Conservation (phyloP, 2,113 vertebrate genomes). For the Vombatus ursinus region DNA sequence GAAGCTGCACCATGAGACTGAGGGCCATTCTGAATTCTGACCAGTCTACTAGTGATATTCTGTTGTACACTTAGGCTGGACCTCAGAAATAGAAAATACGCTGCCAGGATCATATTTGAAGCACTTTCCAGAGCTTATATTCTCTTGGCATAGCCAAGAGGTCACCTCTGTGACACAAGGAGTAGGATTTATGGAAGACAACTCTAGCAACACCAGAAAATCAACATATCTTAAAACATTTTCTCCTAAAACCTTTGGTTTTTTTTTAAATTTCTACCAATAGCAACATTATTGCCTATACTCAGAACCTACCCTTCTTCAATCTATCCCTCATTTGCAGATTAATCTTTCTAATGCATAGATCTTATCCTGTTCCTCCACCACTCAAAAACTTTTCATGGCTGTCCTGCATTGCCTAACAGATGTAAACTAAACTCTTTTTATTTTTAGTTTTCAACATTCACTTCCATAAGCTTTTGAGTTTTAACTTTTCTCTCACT, state of each 20-base stretch:
- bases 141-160: background rate
- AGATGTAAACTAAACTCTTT: background rate
- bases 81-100: background rate
- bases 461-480: too few relatives aligned
- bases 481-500: too few relatives aligned
- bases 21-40: background rate
- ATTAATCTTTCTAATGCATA: background rate
- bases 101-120: background rate
- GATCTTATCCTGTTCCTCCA: background rate
- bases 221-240: background rate
- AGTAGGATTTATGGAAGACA: background rate
- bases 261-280: background rate
- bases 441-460: too few relatives aligned
- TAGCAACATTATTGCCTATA: background rate
- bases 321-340: background rate
- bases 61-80: background rate
- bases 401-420: background rate
- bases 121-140: background rate
- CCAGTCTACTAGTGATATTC: background rate
- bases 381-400: background rate
- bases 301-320: background rate
- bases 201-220: background rate
- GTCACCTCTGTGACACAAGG: background rate
- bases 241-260: background rate
- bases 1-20: background rate